These are phyloP conservation scores for Molothrus aeneus DNA, from an alignment of 2,797 vertebrate species.

Conservation along the genomic window DNA sequence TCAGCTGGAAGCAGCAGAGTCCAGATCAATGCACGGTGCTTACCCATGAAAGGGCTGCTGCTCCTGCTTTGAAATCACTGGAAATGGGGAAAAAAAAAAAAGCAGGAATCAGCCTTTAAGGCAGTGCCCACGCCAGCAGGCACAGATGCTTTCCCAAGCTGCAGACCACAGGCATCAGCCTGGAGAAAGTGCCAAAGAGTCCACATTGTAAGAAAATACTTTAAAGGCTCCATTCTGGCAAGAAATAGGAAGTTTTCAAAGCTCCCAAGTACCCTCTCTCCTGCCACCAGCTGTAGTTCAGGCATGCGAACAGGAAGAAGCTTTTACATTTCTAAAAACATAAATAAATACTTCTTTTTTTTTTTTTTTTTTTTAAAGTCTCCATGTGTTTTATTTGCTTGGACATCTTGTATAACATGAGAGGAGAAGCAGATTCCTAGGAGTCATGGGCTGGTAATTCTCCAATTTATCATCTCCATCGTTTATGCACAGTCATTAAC, in stretches of 20 bases:
- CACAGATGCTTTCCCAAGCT: neutral
- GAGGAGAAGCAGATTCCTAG: constrained; percentile 34
- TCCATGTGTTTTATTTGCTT: neutral
- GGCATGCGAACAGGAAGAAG: constrained; percentile 21
- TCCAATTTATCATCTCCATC: constrained; percentile 7
- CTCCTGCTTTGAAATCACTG: neutral
- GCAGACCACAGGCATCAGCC: neutral
- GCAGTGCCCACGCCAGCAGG: neutral
- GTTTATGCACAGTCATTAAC: constrained; percentile 51
- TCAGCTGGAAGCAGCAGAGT: neutral
- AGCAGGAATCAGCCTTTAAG: neutral
- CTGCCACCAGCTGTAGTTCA: constrained; percentile 21
- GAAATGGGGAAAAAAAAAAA: neutral
- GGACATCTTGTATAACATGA: neutral
- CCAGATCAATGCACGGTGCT: fast-evolving
- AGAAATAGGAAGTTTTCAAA: neutral
- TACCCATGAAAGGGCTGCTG: fast-evolving
- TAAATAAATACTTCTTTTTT: neutral
- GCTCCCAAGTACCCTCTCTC: neutral
- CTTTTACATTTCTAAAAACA: neutral
- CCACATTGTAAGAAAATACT: neutral
- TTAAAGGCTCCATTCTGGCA: neutral
- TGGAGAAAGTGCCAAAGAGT: neutral
- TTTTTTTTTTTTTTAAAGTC: neutral
- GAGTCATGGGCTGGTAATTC: constrained; percentile 33